Percentiles rank a stretch among this genome's conserved stretches.
phyloP scores from a whole-genome alignment of 37 sponge, comb jelly and placozoan genomes.

The Corticium candelabrum region DNA sequence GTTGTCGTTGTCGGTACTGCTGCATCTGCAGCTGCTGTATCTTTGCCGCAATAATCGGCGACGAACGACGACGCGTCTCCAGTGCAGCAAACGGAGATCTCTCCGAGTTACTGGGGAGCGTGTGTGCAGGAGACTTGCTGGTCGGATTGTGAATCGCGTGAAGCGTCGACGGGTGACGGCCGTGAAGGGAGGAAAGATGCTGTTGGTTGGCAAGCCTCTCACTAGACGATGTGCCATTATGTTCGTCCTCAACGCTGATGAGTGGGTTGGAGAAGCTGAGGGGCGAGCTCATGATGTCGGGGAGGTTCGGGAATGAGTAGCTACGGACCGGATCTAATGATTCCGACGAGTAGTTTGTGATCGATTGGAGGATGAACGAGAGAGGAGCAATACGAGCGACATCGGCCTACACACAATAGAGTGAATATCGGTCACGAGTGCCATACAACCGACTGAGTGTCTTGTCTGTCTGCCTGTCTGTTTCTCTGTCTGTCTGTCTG shows the following conservation, averaged over 20 bases:
- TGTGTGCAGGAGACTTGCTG: not conserved
- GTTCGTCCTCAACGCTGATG: not conserved
- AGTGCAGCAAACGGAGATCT: too few species aligned
- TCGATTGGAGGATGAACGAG: not conserved
- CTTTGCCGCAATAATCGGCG: not conserved
- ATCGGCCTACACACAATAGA: not conserved
- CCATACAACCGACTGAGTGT: too few species aligned
- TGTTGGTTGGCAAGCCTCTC: too few species aligned
- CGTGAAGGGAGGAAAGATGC: too few species aligned
- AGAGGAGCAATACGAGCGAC: not conserved
- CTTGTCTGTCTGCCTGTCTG: too few species aligned
- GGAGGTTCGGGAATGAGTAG: not conserved
- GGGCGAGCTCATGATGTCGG: not conserved
- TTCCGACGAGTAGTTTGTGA: not conserved
- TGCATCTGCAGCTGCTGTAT: too few species aligned
- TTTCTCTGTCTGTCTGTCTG: too few species aligned
- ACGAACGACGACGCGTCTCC: conserved; percentile 1
- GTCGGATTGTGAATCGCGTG: not conserved
- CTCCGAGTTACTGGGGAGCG: not conserved
- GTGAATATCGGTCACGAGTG: too few species aligned
- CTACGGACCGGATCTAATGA: not conserved
- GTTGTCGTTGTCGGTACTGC: too few species aligned
- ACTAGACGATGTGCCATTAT: too few species aligned
- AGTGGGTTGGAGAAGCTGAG: not conserved
- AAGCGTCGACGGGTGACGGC: not conserved